These are phyloP conservation scores for Tiaroga cobitis DNA, from an alignment of 2,797 vertebrate genomes.

Conservation along the genomic window DNA sequence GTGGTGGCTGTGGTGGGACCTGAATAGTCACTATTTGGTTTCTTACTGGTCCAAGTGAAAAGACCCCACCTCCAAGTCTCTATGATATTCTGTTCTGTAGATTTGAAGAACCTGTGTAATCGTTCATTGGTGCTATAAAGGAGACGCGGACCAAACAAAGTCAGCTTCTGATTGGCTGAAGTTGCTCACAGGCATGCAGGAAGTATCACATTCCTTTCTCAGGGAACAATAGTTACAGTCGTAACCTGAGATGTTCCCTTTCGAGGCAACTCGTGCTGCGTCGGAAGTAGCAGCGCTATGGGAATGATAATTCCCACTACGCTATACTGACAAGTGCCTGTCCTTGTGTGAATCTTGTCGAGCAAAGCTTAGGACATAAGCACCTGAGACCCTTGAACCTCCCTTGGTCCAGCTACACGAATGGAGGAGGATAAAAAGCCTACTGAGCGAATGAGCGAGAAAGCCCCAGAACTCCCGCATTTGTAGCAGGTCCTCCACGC, in stretches of 20 bases:
- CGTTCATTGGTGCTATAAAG: neutral
- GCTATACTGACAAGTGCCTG: neutral
- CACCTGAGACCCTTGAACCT: neutral
- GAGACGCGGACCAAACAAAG: neutral
- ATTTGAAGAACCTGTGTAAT: neutral
- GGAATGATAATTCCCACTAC: neutral
- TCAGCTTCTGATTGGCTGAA: neutral
- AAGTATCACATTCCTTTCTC: neutral
- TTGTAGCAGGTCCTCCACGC: neutral
- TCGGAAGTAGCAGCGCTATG: neutral
- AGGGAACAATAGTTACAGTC: neutral
- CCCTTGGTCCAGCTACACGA: neutral
- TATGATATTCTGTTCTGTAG: neutral
- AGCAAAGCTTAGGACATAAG: neutral
- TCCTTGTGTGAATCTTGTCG: neutral
- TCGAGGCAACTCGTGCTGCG: rapidly evolving
- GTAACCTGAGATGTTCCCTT: neutral
- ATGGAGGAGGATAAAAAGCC: neutral
- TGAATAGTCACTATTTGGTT: neutral
- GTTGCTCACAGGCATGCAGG: neutral
- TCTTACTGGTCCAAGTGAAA: neutral
- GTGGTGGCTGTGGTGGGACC: neutral
- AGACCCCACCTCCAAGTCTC: neutral
- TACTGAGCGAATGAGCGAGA: neutral
- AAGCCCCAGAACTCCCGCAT: neutral